These are phyloP conservation scores for Pristionchus entomophagus DNA, from an alignment of 2,888 invertebrate genomes.

Conservation along the genomic window DNA sequence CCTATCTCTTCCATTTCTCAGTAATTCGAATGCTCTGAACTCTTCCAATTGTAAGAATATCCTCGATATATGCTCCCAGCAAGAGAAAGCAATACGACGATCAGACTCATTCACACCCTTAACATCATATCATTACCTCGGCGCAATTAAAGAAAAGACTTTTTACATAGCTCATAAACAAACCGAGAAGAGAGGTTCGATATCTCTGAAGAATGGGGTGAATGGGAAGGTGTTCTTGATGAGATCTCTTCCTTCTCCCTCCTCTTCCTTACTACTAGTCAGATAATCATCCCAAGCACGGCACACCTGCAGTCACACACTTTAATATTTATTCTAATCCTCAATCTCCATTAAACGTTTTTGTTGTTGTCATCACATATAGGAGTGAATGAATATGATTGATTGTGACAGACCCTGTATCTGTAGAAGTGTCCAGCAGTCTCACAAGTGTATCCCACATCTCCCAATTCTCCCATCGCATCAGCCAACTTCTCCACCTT, in stretches of 20 bases:
- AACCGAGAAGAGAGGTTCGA: conserved; percentile 91
- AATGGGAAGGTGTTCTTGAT: conserved; percentile 92
- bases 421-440: conserved; percentile 98
- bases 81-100: conserved; percentile 84
- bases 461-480: conserved; percentile 88
- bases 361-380: not conserved
- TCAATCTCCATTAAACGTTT: not conserved
- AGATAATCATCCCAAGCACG: conserved; percentile 88
- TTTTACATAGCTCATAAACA: not conserved
- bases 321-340: not conserved
- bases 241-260: conserved; percentile 74
- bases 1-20: conserved; percentile 94
- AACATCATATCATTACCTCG: not conserved
- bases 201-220: conserved; percentile 91
- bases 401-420: conserved; percentile 85
- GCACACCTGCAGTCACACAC: conserved; percentile 60
- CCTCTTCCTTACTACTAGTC: conserved; percentile 76
- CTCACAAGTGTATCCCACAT: conserved; percentile 96
- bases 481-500: conserved; percentile 91
- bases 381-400: not conserved
- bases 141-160: not conserved
- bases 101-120: conserved; percentile 64
- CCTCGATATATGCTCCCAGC: conserved; percentile 92
- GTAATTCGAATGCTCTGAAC: conserved; percentile 95
- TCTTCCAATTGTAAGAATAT: conserved; percentile 98